A percentile compares a stretch with the other conserved stretches of the same genome.
These are phyloP conservation scores for Mola mola DNA, from an alignment of 2,113 vertebrate genomes.

Conservation along the genomic window DNA sequence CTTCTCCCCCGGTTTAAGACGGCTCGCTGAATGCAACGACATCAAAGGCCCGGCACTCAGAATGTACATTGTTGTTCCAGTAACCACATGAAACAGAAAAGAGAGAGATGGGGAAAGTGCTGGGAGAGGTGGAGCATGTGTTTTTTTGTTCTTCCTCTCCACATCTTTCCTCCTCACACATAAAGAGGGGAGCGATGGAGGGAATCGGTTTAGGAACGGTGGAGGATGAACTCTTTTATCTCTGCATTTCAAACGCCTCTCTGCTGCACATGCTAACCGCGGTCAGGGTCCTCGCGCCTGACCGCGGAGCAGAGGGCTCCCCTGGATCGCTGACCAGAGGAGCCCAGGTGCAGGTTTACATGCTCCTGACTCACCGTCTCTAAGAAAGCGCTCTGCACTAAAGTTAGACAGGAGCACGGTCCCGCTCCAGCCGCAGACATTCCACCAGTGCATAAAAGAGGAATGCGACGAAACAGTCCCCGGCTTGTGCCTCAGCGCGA, in stretches of 20 bases:
- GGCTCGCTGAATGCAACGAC: slow-evolving; percentile 77
- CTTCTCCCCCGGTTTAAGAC: slow-evolving; percentile 80
- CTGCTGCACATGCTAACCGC: slow-evolving; percentile 52
- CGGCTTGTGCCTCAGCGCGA: slow-evolving; percentile 47
- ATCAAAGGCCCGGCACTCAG: slow-evolving; percentile 80
- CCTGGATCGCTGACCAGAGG: neutral
- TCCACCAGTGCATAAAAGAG: slow-evolving; percentile 44
- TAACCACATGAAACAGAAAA: slow-evolving; percentile 78
- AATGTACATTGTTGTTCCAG: slow-evolving; percentile 83
- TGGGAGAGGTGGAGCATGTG: slow-evolving; percentile 62
- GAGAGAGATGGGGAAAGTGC: slow-evolving; percentile 52
- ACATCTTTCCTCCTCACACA: slow-evolving; percentile 49
- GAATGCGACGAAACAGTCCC: slow-evolving; percentile 50
- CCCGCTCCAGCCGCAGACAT: slow-evolving; percentile 32
- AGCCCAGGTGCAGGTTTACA: neutral
- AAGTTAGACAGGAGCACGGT: slow-evolving; percentile 49
- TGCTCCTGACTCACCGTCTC: slow-evolving; percentile 52
- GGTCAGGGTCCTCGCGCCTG: slow-evolving; percentile 50
- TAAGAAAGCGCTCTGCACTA: slow-evolving; percentile 57
- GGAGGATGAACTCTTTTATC: slow-evolving; percentile 76
- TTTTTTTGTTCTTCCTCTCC: slow-evolving; percentile 47
- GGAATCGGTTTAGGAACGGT: slow-evolving; percentile 68
- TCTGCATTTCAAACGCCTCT: slow-evolving; percentile 77
- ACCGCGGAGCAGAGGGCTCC: slow-evolving; percentile 49
- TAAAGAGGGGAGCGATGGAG: slow-evolving; percentile 66